These are phyloP conservation scores for Ormyrus rosae DNA, from an alignment of 2,888 invertebrate species.

Conservation along the genomic window DNA sequence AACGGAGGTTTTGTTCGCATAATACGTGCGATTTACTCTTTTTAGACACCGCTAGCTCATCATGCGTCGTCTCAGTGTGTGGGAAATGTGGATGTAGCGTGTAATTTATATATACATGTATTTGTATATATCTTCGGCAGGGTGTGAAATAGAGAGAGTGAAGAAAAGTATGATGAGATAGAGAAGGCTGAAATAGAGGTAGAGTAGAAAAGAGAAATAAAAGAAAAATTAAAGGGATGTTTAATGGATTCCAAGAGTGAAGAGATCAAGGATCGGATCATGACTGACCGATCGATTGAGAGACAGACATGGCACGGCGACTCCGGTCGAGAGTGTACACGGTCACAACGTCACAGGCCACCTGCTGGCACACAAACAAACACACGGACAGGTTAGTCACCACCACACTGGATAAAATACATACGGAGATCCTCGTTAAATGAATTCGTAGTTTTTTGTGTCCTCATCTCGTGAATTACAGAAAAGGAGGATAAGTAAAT, in stretches of 20 bases:
- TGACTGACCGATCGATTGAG: constrained; percentile 65
- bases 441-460: constrained; percentile 41
- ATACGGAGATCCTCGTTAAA: constrained; percentile 55
- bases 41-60: constrained; percentile 17
- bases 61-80: constrained; percentile 34
- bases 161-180: too few species aligned
- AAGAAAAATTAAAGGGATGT: constrained; percentile 26
- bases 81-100: constrained; percentile 47
- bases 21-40: background rate
- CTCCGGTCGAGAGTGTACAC: constrained; percentile 74
- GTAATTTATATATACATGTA: constrained; percentile 41
- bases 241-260: constrained; percentile 55
- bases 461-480: constrained; percentile 18
- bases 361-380: constrained; percentile 77
- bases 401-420: constrained; percentile 70
- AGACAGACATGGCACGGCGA: constrained; percentile 76
- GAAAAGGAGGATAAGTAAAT: constrained; percentile 28
- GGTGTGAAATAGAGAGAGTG: background rate
- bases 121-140: constrained; percentile 2
- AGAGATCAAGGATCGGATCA: constrained; percentile 57
- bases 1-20: constrained; percentile 11
- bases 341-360: constrained; percentile 76
- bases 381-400: constrained; percentile 76
- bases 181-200: constrained; percentile 13
- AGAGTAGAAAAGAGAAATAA: constrained; percentile 41